These are phyloP conservation scores for Chloebia gouldiae DNA, from an alignment of 2,113 vertebrate species.

Conservation along the genomic window DNA sequence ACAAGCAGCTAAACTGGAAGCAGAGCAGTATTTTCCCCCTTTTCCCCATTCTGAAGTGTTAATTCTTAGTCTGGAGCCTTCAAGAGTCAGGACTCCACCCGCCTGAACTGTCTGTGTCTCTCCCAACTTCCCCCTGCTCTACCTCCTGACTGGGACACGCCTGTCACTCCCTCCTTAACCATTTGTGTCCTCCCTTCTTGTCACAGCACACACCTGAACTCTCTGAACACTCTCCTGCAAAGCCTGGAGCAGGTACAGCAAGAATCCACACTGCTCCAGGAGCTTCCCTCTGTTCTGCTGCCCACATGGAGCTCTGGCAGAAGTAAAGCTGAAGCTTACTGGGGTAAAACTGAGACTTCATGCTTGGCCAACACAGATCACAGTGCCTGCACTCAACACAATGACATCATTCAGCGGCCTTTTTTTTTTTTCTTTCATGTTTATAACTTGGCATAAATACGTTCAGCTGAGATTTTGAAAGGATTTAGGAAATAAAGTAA, in stretches of 20 bases:
- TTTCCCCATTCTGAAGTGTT: not conserved
- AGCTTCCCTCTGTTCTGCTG: not conserved
- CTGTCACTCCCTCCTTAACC: not conserved
- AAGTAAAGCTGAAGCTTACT: not conserved
- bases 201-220: not conserved
- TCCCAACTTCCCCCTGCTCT: not conserved
- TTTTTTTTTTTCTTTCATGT: not conserved
- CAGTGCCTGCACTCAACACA: not conserved
- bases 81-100: not conserved
- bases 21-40: not conserved
- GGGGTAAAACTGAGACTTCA: not conserved
- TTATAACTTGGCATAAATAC: conserved; percentile 33
- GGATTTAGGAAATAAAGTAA: conserved; percentile 20
- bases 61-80: not conserved
- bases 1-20: not conserved
- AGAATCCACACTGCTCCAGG: not conserved
- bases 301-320: not conserved
- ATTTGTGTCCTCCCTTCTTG: not conserved
- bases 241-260: not conserved
- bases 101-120: not conserved
- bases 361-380: not conserved
- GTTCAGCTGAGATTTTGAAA: not conserved
- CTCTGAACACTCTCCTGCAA: not conserved
- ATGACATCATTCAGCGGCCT: conserved; percentile 19
- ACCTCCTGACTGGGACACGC: not conserved